Conservation (phyloP, 2,888 invertebrate genomes). For the Pachliopta kotzebuea region DNA sequence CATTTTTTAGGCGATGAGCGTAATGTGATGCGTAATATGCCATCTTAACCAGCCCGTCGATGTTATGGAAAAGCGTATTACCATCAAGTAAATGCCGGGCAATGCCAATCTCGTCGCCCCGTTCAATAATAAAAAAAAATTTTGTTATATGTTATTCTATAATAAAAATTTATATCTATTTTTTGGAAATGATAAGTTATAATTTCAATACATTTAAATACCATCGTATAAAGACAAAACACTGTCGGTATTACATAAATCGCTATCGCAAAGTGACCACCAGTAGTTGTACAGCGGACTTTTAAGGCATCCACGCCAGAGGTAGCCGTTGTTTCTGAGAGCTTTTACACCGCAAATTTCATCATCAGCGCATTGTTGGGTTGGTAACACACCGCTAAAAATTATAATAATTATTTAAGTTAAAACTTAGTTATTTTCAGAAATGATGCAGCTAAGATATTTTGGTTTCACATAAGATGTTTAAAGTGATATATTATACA, state of each 20-base stretch:
- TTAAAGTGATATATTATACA: too few species aligned
- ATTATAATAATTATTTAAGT: conserved; percentile 3
- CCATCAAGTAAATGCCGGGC: too few species aligned
- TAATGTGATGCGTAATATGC: too few species aligned
- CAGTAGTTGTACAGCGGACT: conserved; percentile 62
- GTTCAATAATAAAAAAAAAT: too few species aligned
- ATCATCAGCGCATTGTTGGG: conserved; percentile 49
- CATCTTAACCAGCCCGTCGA: too few species aligned
- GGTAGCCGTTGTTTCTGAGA: conserved; percentile 50
- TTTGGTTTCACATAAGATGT: too few species aligned
- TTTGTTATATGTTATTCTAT: too few species aligned
- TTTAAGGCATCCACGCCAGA: conserved; percentile 63
- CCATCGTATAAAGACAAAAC: conserved; percentile 49
- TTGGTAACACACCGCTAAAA: conserved; percentile 50
- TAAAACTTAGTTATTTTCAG: background rate
- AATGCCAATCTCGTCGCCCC: too few species aligned
- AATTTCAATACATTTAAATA: conserved; percentile 25
- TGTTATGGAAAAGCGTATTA: too few species aligned
- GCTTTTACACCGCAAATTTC: conserved; percentile 62
- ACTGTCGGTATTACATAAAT: conserved; percentile 57
- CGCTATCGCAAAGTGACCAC: conserved; percentile 54
- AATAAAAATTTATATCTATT: too few species aligned
- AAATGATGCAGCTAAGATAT: too few species aligned
- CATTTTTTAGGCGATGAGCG: too few species aligned
- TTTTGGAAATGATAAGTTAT: background rate